Conservation (phyloP, 2,797 vertebrate species). For the Melanotaenia trifasciata region DNA sequence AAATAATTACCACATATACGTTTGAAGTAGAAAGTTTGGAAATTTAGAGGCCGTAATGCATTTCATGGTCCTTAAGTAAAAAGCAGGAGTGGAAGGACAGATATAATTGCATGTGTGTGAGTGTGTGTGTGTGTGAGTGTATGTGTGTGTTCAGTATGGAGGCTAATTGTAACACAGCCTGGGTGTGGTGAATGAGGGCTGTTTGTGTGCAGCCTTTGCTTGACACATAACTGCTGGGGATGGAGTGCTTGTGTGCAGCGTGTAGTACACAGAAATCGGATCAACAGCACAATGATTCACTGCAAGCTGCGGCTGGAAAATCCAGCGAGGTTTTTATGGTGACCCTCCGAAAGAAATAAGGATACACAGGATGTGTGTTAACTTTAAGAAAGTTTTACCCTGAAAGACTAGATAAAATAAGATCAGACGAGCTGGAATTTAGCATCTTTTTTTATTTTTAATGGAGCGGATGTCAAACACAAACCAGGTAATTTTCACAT, state of each 20-base stretch:
- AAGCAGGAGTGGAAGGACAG: constrained; percentile 44
- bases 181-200: constrained; percentile 70
- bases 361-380: neutral
- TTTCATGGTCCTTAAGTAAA: constrained; percentile 37
- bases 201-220: constrained; percentile 57
- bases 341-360: constrained; percentile 23
- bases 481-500: neutral
- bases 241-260: constrained; percentile 27
- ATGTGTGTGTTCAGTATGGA: constrained; percentile 22
- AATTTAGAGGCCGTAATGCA: constrained; percentile 30
- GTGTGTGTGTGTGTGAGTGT: constrained; percentile 17
- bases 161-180: constrained; percentile 62
- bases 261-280: constrained; percentile 51
- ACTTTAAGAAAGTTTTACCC: constrained; percentile 5
- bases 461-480: neutral
- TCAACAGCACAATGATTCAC: constrained; percentile 59
- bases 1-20: constrained; percentile 30
- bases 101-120: constrained; percentile 55
- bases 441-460: neutral
- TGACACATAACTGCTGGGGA: constrained; percentile 44
- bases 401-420: neutral
- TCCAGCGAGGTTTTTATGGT: constrained; percentile 43
- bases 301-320: constrained; percentile 60
- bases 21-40: constrained; percentile 54
- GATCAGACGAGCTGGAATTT: constrained; percentile 1